Percentiles rank a stretch among this genome's conserved stretches.
phyloP scores from a whole-genome alignment of 2,888 invertebrate genomes.

The Scaptodrosophila latifasciaeformis region DNA sequence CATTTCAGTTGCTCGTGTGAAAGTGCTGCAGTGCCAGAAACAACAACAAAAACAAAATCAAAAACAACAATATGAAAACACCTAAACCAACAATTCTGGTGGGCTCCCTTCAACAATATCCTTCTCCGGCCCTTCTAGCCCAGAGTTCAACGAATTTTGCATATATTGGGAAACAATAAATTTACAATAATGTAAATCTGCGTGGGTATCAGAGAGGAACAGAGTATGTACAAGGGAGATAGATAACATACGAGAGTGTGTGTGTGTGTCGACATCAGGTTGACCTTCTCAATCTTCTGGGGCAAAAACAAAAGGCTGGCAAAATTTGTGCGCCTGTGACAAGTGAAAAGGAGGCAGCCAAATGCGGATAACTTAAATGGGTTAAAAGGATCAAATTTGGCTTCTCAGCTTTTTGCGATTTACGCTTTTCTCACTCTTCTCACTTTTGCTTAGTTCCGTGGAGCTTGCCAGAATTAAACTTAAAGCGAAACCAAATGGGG shows the following conservation, averaged over 20 bases:
- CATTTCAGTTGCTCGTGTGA: slow-evolving; percentile 17
- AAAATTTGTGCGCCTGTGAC: slow-evolving; percentile 69
- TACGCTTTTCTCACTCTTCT: slow-evolving; percentile 15
- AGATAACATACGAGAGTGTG: slow-evolving; percentile 2
- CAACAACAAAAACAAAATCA: slow-evolving; percentile 19
- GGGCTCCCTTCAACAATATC: slow-evolving; percentile 15
- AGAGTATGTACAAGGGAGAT: slow-evolving; percentile 8
- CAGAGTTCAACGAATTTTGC: too few species aligned
- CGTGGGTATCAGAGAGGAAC: slow-evolving; percentile 19
- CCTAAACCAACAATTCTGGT: neutral
- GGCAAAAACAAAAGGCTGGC: slow-evolving; percentile 52
- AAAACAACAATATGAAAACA: slow-evolving; percentile 7
- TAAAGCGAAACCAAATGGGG: too few species aligned
- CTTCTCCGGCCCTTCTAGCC: too few species aligned
- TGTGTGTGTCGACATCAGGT: slow-evolving; percentile 35
- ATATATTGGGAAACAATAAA: slow-evolving; percentile 68
- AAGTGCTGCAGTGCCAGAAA: slow-evolving; percentile 15
- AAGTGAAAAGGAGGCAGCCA: slow-evolving; percentile 65
- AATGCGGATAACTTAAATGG: slow-evolving; percentile 67
- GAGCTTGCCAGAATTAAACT: too few species aligned
- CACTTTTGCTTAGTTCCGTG: neutral
- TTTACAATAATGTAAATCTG: slow-evolving; percentile 41
- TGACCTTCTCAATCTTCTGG: slow-evolving; percentile 52
- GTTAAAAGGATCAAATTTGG: slow-evolving; percentile 56
- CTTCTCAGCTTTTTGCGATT: slow-evolving; percentile 35